phyloP scores from a whole-genome alignment of 37 sponge, comb jelly and placozoan genomes.

The Hormiphora californensis region DNA sequence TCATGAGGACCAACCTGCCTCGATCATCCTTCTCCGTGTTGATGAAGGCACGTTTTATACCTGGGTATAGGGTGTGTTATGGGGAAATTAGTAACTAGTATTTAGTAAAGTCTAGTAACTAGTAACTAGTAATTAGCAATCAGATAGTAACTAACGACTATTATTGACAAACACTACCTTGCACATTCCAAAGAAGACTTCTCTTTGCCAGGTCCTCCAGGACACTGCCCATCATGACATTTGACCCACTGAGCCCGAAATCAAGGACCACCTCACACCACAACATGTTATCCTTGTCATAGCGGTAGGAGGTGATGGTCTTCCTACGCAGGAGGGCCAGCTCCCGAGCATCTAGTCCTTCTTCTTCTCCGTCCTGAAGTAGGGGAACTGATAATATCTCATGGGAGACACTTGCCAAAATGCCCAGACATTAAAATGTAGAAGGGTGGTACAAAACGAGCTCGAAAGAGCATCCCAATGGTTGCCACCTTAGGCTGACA shows the following conservation, averaged over 20 bases:
- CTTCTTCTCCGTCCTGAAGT: too few species aligned
- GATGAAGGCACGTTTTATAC: constrained; percentile 9
- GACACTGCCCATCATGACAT: constrained; percentile 4
- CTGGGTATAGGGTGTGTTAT: neutral
- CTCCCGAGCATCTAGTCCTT: neutral
- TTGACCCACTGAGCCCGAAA: constrained; percentile 1
- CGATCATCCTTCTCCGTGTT: neutral
- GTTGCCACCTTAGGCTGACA: too few species aligned
- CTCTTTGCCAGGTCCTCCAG: constrained; percentile 41
- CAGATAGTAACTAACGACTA: neutral
- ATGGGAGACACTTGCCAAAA: too few species aligned
- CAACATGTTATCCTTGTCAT: constrained; percentile 62
- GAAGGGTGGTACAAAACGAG: too few species aligned
- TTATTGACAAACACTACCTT: neutral
- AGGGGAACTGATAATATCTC: too few species aligned
- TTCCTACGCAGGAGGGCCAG: neutral
- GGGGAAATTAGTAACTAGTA: neutral
- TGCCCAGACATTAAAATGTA: too few species aligned
- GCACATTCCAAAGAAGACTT: constrained; percentile 18
- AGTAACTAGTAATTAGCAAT: neutral
- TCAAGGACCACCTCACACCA: constrained; percentile 73
- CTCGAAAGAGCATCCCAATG: too few species aligned
- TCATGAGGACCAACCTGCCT: neutral
- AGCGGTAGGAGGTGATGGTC: constrained; percentile 54
- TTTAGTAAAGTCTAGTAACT: neutral